A percentile compares a stretch with the other conserved stretches of the same genome.
phyloP scores from a whole-genome alignment of 2,888 invertebrate genomes.

The Chirona hameri region DNA sequence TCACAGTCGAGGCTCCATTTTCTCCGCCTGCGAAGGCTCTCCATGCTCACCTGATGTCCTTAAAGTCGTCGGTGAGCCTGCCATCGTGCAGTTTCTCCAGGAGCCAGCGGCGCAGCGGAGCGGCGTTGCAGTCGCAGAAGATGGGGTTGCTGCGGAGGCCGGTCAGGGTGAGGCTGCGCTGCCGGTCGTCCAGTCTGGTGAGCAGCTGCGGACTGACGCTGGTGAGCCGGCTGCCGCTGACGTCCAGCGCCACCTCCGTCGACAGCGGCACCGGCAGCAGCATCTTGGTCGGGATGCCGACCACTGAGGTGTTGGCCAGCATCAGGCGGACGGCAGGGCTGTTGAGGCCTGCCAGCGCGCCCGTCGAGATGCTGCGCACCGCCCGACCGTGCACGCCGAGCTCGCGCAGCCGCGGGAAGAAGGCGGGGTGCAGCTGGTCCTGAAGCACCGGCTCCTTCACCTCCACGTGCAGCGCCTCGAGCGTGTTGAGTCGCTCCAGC shows the following conservation, averaged over 20 bases:
- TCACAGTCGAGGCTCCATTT: no score
- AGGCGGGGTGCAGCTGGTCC: slow-evolving; percentile 45
- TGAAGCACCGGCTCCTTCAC: slow-evolving; percentile 74
- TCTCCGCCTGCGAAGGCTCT: no score
- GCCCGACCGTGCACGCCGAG: slow-evolving; percentile 71
- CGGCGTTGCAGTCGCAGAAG: slow-evolving; percentile 77
- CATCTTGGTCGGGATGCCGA: slow-evolving; percentile 71
- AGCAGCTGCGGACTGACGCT: slow-evolving; percentile 74
- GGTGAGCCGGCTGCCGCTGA: slow-evolving; percentile 70
- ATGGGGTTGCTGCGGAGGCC: slow-evolving; percentile 77
- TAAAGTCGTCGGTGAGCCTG: slow-evolving; percentile 34
- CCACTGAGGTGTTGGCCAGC: slow-evolving; percentile 74
- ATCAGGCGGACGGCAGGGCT: slow-evolving; percentile 66
- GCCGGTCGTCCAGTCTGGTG: slow-evolving; percentile 73
- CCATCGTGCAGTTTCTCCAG: slow-evolving; percentile 38
- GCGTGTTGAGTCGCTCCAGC: slow-evolving; percentile 65
- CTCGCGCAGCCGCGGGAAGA: slow-evolving; percentile 71
- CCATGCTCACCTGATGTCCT: neutral
- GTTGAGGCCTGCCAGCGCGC: slow-evolving; percentile 68
- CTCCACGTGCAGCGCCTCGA: slow-evolving; percentile 70
- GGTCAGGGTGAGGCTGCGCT: slow-evolving; percentile 66
- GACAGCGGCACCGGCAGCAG: slow-evolving; percentile 84
- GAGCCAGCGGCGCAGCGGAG: slow-evolving; percentile 74
- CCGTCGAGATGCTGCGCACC: slow-evolving; percentile 72
- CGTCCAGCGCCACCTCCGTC: slow-evolving; percentile 70